Evolutionary conservation across 2,888 invertebrate genomes (phyloP).

Genomic region (Apodemia mormo): DNA sequence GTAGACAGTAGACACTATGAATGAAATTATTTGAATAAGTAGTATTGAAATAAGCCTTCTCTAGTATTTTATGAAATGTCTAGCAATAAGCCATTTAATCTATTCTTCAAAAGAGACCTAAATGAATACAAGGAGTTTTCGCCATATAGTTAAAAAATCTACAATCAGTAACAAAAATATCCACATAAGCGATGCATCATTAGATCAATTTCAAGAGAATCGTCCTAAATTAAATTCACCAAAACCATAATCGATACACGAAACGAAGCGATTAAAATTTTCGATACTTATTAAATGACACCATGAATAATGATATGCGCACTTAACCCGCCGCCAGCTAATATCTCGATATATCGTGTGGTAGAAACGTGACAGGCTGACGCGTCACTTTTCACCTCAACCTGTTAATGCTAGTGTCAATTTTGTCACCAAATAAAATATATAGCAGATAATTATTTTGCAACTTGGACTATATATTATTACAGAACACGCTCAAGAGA

Average conservation of each 20-base stretch:
- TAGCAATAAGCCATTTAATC: no score
- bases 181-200: not conserved
- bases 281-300: conserved; percentile 5
- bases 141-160: no score
- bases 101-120: no score
- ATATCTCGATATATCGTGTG: conserved; percentile 13
- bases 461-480: not conserved
- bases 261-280: not conserved
- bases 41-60: no score
- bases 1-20: no score
- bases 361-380: not conserved
- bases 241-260: not conserved
- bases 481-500: not conserved
- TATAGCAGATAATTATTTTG: not conserved
- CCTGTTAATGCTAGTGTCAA: conserved; percentile 7
- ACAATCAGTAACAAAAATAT: not conserved
- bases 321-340: not conserved
- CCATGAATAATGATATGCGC: not conserved
- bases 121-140: no score
- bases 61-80: no score
- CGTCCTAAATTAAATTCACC: not conserved
- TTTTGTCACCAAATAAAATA: conserved; percentile 1
- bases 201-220: not conserved
- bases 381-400: conserved; percentile 6
- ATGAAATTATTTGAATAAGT: no score